Evolutionary conservation across 2,797 vertebrate genomes (phyloP).

Genomic region (Lutjanus campechanus): DNA sequence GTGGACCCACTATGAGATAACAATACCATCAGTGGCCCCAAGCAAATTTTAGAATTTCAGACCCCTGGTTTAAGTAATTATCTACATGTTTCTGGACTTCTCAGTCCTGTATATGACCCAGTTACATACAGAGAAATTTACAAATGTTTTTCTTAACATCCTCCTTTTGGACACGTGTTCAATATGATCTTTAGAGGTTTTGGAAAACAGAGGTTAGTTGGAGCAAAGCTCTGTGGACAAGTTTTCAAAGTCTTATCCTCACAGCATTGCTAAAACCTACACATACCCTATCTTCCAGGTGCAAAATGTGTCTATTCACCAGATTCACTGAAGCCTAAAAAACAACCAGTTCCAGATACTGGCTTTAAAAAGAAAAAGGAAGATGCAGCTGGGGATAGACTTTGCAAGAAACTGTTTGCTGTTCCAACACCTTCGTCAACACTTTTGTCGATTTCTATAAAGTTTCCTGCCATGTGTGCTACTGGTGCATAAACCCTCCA

Average conservation of each 20-base stretch:
- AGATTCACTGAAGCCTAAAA: neutral
- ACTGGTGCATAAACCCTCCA: conserved; percentile 33
- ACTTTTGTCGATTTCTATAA: conserved; percentile 48
- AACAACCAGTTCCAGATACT: neutral
- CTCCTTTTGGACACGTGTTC: neutral
- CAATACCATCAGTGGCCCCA: too few relatives aligned
- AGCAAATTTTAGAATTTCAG: too few relatives aligned
- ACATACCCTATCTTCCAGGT: neutral
- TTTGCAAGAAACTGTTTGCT: conserved; percentile 1
- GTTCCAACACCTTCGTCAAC: conserved; percentile 26
- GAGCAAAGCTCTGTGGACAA: neutral
- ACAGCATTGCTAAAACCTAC: neutral
- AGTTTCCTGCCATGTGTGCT: conserved; percentile 42
- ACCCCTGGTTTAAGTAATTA: neutral
- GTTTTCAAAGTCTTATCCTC: neutral
- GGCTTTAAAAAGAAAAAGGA: neutral
- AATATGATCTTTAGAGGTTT: neutral
- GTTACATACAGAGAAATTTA: neutral
- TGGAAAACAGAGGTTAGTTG: neutral
- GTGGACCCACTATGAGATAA: too few relatives aligned
- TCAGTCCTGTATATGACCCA: neutral
- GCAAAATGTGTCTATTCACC: neutral
- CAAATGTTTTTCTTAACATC: neutral
- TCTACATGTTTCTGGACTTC: neutral
- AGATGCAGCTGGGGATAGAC: neutral